Evolutionary conservation across 2,113 vertebrate genomes (phyloP), one percentile per base, ranked within the genome.

Genomic region (Nothobranchius furzeri): DNA sequence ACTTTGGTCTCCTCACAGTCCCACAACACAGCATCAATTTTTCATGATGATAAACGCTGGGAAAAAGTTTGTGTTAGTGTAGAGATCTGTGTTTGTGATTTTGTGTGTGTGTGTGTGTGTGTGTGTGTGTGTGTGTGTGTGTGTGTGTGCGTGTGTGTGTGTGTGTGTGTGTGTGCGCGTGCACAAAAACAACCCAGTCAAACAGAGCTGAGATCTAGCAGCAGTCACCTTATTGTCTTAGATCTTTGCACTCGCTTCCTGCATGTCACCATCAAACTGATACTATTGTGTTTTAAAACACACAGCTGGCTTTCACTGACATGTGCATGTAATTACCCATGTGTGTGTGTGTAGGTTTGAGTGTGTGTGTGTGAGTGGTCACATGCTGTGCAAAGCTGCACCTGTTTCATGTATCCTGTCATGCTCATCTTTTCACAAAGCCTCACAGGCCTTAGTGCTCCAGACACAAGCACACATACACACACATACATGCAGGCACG

Each of bases 381-480:
- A 51, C 84, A 79, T 69, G 76, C 86, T 85, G 87, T 69, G 85
- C 82, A 8, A 45, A 24, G 12, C 69, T 36, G 74, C 87, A 88
- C 81, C 85, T 86, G 87, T 85, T 87, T 79, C 79, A 84, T 78
- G 74, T 85, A 68, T 84, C 72, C 62, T 77, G 76, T 68, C 62
- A 10, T 48, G 59, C 73, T 81, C 78, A 78, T 91, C 84, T 78
- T 75, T 74, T 79, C 72, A 70, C 35, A 7, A 82, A 76, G 51
- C 70, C 73, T 76, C 45, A 50, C 60, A 70, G 67, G 56, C 75
- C 81, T 64, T 70, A 46, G 58, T 53, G 57, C 50, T 52, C 56
- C 69, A 60, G 70, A 73, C 62, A 67, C 17, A 84, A n/a, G 74
- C 73, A 55, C 70, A 71, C 68, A 69, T 54, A 17, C 75, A 56